Evolutionary conservation across 1,140 invertebrate species (phyloP).

Genomic region (Zaprionus camerounensis): DNA sequence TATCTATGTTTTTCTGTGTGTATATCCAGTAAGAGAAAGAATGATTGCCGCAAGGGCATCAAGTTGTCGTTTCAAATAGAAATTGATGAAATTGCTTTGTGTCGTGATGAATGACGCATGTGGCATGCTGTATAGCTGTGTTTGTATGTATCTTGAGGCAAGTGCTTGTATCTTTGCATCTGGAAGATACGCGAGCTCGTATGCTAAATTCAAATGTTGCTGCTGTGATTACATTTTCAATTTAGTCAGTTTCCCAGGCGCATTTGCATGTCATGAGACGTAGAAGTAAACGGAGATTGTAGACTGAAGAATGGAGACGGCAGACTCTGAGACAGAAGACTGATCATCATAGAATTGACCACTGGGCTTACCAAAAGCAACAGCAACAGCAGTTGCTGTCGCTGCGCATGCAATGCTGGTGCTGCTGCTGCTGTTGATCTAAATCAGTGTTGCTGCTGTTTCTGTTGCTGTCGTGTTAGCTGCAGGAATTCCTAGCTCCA

Average conservation of each 20-base stretch:
- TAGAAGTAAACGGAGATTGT: not conserved
- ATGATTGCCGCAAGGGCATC: constrained; percentile 19
- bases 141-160: not conserved
- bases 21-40: not conserved
- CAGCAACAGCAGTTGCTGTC: not conserved
- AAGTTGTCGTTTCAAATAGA: constrained; percentile 11
- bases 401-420: constrained; percentile 12
- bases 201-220: constrained; percentile 40
- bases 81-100: constrained; percentile 17
- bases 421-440: constrained; percentile 30
- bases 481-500: constrained; percentile 29
- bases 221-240: constrained; percentile 47
- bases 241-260: constrained; percentile 50
- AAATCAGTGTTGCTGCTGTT: constrained; percentile 22
- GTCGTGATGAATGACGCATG: constrained; percentile 29
- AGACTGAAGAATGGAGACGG: not conserved
- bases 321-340: not conserved
- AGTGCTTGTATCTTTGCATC: constrained; percentile 27
- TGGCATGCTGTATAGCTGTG: constrained; percentile 4
- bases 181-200: constrained; percentile 32
- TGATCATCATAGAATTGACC: constrained; percentile 21
- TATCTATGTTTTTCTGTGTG: no score
- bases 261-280: constrained; percentile 43
- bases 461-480: constrained; percentile 12
- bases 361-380: constrained; percentile 15